phyloP scores from a whole-genome alignment of 1,140 invertebrate species.

The Mamestra configurata region DNA sequence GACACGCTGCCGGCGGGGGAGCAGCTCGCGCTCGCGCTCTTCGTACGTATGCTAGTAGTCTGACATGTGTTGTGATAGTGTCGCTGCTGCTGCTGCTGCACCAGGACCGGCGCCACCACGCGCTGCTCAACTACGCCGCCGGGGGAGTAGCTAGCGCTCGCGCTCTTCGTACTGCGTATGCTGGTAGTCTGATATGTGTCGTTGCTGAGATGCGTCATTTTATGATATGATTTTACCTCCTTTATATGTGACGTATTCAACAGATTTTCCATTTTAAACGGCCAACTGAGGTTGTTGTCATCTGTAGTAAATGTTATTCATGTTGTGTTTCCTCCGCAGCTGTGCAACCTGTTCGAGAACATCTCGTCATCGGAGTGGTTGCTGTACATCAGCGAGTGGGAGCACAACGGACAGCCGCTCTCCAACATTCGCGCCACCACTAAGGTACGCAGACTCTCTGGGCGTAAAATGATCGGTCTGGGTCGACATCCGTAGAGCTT shows the following conservation, averaged over 20 bases:
- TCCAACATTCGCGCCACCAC: slow-evolving; percentile 97
- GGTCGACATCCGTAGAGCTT: too few relatives aligned
- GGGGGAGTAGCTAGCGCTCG: slow-evolving; percentile 94
- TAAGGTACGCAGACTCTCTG: slow-evolving; percentile 89
- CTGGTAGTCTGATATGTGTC: neutral
- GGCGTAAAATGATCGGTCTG: too few relatives aligned
- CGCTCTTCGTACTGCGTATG: slow-evolving; percentile 93
- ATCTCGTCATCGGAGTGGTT: slow-evolving; percentile 97
- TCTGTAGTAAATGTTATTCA: neutral
- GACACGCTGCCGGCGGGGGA: slow-evolving; percentile 93
- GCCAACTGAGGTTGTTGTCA: neutral
- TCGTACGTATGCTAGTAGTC: slow-evolving; percentile 90
- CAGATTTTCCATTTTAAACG: neutral
- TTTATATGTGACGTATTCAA: neutral
- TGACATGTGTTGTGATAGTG: too few relatives aligned
- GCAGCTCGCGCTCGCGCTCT: slow-evolving; percentile 93
- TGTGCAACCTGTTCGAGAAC: slow-evolving; percentile 97
- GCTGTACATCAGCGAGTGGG: slow-evolving; percentile 97
- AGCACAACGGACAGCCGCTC: slow-evolving; percentile 91
- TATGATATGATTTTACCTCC: too few relatives aligned
- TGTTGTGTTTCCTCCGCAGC: slow-evolving; percentile 85
- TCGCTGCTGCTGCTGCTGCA: slow-evolving; percentile 96
- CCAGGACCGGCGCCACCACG: slow-evolving; percentile 96
- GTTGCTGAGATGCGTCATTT: too few relatives aligned
- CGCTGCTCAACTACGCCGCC: slow-evolving; percentile 96